Base-by-base conservation (phyloP, 2,888 invertebrate species). In the Esperia sulphurella region DNA sequence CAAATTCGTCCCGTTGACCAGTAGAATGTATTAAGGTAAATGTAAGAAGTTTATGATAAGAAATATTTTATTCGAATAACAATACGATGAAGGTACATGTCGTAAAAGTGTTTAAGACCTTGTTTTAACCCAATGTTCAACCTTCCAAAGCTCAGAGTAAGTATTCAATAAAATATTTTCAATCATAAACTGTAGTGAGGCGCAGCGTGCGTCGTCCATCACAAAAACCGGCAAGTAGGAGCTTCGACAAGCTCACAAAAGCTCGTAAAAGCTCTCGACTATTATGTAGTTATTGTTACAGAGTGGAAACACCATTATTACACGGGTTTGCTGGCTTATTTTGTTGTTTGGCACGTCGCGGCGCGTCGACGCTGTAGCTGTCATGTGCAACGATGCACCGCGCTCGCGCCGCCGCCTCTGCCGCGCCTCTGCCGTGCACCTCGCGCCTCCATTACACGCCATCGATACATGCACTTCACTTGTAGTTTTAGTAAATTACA, bases 201-300 rank as follows among this genome's bases (percentile, higher is more conserved):
- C 56, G 71, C 71, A 74, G 65, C 71, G 69, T 74, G 74, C 71
- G 67, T 80, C 73, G 63, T 80, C 74, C 79, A 80, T 82, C 77
- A 79, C 79, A 87, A 89, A 86, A 85, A 88, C 81, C 71, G 68
- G 65, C 74, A 73, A 83, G 84, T 86, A 80, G 87, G 73, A 85
- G 84, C 86, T 81, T 83, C 81, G 83, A 84, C 84, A 77, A 80
- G 83, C 83, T 83, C 71, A 87, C 87, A 89, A 89, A 89, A 89
- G 89, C 86, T 89, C 88, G 83, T 88, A 88, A 88, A 89, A 84
- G 83, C 86, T 78, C 86, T 88, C 79, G 71, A 86, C 87, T 89
- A 88, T 88, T 88, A 87, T 85, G 88, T 86, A 86, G 86, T 88
- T 89, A 87, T 87, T 88, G 87, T 88, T 88, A 88, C 86, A 72